phyloP scores from a whole-genome alignment of 2,888 invertebrate species.

The Stenchaetothrips biformis region DNA sequence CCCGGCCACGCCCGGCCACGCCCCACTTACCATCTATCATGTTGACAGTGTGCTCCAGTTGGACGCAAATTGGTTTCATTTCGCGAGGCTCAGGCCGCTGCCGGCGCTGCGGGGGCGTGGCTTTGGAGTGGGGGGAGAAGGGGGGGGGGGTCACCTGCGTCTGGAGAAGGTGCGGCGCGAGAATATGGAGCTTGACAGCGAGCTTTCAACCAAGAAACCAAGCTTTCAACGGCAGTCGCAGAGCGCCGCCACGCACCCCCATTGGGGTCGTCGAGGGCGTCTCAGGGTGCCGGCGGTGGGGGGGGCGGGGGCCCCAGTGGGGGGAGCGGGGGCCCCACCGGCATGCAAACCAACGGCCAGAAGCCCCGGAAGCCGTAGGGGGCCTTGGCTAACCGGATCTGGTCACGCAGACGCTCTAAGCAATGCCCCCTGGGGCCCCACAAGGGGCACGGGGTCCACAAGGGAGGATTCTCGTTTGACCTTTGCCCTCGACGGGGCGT shows the following conservation, averaged over 20 bases:
- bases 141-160: too few relatives aligned
- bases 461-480: neutral
- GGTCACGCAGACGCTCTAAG: neutral
- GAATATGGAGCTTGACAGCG: too few relatives aligned
- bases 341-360: constrained; percentile 7
- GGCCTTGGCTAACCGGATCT: constrained; percentile 20
- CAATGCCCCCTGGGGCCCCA: too few relatives aligned
- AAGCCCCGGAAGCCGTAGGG: constrained; percentile 21
- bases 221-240: too few relatives aligned
- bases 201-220: too few relatives aligned
- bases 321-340: neutral
- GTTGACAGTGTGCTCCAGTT: constrained; percentile 9
- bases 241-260: neutral
- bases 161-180: too few relatives aligned
- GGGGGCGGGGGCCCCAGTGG: neutral
- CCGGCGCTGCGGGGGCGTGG: too few relatives aligned
- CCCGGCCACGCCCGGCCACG: constrained; percentile 5
- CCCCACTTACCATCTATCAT: constrained; percentile 23
- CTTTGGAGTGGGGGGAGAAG: too few relatives aligned
- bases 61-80: constrained; percentile 24
- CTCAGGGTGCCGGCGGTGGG: neutral
- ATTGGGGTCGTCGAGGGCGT: neutral
- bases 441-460: neutral
- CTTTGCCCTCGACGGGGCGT: neutral
- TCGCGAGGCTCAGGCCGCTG: neutral